Evolutionary conservation across 2,113 vertebrate genomes (phyloP), one percentile per base, ranked within the genome.

Genomic region (Cyanoderma ruficeps): DNA sequence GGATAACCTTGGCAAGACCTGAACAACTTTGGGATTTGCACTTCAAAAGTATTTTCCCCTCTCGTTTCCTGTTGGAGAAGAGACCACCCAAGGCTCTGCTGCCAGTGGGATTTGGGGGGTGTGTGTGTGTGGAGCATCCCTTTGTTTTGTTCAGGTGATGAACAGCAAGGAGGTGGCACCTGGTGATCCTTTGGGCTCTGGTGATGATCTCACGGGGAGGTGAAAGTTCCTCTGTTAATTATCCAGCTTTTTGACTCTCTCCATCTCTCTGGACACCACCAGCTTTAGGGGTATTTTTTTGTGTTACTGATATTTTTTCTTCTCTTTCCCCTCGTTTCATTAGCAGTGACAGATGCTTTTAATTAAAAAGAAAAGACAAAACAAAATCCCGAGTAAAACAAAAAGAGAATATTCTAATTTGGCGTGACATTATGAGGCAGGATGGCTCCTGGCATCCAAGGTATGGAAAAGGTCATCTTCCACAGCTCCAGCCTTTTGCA

Each of bases 391-490:
- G 74, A 84, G 77, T 89, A 91, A 91, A 89, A 80, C 81, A 95
- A 87, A 77, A 97, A 64, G 92, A 76, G 93, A 96, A 83, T 93
- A 92, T 96, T 97, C 89, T 97, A 97, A 97, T 97, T 97, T 97
- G 95, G 83, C 12, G 1, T 97, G 95, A 96, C 95, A 97, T 97
- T 98, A 96, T 96, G 96, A 97, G 80, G 64, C 93, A 90, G 96
- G 94, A 95, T 78, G 84, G 94, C 94, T 94, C 65, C 91, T 96
- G 94, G 95, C 95, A 96, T 96, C 89, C 75, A 72, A 96, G 96
- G 95, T 96, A 69, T 53, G 75, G 93, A 93, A 97, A 98, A 98
- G 96, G 96, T 98, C 96, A 97, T 95, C 93, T 97, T 97, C 84
- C 71, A 22, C 55, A 69, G 86, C 93, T 95, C n/a, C 93, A 97